Evolutionary conservation across 23 tunicate genomes (phyloP), one percentile per base, ranked within the genome.

Genomic region (Trididemnum clinides): DNA sequence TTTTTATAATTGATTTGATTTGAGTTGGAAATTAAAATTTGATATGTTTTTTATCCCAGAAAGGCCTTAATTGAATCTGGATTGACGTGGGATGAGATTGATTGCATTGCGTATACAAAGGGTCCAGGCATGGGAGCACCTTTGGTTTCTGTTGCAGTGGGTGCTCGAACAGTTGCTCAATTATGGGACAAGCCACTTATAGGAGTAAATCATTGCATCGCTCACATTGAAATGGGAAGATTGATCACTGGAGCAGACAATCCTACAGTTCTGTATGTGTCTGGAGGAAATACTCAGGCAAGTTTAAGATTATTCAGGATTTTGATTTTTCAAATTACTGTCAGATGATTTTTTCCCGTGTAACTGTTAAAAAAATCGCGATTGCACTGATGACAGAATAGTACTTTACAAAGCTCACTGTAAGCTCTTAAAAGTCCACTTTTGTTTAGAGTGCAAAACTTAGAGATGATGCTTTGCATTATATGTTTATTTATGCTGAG

Each of bases 111-210:
- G 21, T 96, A 96, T 50, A 96, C 99, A 0, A 96, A 96, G 71
- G 99, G 99, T 2, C 99, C 99, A 1, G 99, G 99, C 4, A 97
- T 97, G 99, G 97, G 95, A 15, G 97, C 97, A 20, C 99, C 99
- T 28, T 37, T 97, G 35, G 88, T 97, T 39, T 88, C 97, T 27
- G 97, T 94, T 1, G 99, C 97, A 1, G 89, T 97, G 26, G 97
- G 87, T 33, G 99, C 99, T 0, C 82, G 99, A 49, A 94, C 99
- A 21, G 81, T 97, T 0, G 91, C 99, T 25, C 99, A 97, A 36
- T 34, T 97, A 12, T 97, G 99, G 99, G 64, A 92, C 25, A 92
- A 92, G 37, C 99, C 99, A 5, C 66, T 97, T 1, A 39, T 97
- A 31, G 97, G 94, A 27, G 99, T 97, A 0, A 97, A 97, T 80